Evolutionary conservation across 2,797 vertebrate genomes (phyloP).

Genomic region (Squalus acanthias): DNA sequence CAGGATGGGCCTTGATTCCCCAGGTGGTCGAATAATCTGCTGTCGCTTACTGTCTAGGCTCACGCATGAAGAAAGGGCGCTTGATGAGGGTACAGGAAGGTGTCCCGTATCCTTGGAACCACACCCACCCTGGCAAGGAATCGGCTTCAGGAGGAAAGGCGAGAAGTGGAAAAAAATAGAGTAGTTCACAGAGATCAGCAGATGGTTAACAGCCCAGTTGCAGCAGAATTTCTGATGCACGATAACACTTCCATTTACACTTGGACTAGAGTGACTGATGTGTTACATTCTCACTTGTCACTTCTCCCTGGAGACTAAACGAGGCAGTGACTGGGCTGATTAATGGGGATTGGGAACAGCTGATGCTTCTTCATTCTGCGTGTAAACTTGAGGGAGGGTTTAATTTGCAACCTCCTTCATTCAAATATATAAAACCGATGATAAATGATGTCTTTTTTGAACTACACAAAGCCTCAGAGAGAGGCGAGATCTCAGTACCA

Average conservation of each 20-base stretch:
- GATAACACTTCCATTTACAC: not conserved
- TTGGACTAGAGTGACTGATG: constrained; percentile 8
- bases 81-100: not conserved
- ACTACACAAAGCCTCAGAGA: not conserved
- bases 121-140: not conserved
- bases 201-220: not conserved
- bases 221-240: not conserved
- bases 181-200: not conserved
- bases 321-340: not conserved
- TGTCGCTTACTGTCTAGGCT: not conserved
- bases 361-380: not conserved
- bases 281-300: constrained; percentile 11
- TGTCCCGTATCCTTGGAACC: not conserved
- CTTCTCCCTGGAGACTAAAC: constrained; percentile 8
- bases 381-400: not conserved
- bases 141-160: not conserved
- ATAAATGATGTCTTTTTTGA: not conserved
- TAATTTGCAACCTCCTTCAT: not conserved
- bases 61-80: not conserved
- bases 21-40: not conserved
- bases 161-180: not conserved
- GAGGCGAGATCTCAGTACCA: not conserved
- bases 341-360: not conserved
- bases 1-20: not conserved
- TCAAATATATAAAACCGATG: not conserved